A percentile compares a stretch with the other conserved stretches of the same genome.
These are phyloP conservation scores for Atta texana DNA, from an alignment of 1,140 invertebrate genomes.

Conservation along the genomic window DNA sequence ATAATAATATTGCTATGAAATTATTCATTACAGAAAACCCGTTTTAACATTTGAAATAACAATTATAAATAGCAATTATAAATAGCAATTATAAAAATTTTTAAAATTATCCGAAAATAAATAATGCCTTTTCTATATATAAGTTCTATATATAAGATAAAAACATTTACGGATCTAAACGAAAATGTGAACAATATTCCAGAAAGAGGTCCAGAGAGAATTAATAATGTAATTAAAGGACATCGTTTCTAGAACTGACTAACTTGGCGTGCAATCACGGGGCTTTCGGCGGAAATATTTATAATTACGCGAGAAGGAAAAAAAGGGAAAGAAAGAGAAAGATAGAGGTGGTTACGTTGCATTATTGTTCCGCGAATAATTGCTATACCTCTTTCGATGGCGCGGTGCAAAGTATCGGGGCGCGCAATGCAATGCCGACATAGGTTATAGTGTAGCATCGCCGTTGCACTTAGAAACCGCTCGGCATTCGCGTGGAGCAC, in stretches of 20 bases:
- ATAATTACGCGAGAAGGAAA: conserved; percentile 30
- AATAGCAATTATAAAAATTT: neutral
- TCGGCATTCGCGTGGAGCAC: conserved; percentile 17
- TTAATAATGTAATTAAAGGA: conserved; percentile 40
- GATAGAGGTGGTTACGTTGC: conserved; percentile 12
- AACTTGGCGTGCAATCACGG: conserved; percentile 24
- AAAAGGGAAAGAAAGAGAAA: neutral
- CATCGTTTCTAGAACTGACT: conserved; percentile 10
- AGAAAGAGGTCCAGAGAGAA: neutral
- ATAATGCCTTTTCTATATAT: neutral
- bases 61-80: neutral
- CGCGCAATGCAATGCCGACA: conserved; percentile 6
- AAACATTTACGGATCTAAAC: neutral
- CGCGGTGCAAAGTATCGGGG: conserved; percentile 26
- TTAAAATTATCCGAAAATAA: neutral
- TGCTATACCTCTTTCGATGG: conserved; percentile 33
- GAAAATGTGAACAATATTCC: neutral
- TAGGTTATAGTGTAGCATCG: neutral
- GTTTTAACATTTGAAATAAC: neutral
- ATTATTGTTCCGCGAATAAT: conserved; percentile 58
- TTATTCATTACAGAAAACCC: neutral
- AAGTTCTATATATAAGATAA: neutral
- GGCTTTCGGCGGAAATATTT: conserved; percentile 25
- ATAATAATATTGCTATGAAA: neutral
- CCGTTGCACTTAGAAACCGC: conserved; percentile 45